These are phyloP conservation scores for Zaprionus taronus DNA, from an alignment of 1,140 invertebrate genomes.

Conservation along the genomic window DNA sequence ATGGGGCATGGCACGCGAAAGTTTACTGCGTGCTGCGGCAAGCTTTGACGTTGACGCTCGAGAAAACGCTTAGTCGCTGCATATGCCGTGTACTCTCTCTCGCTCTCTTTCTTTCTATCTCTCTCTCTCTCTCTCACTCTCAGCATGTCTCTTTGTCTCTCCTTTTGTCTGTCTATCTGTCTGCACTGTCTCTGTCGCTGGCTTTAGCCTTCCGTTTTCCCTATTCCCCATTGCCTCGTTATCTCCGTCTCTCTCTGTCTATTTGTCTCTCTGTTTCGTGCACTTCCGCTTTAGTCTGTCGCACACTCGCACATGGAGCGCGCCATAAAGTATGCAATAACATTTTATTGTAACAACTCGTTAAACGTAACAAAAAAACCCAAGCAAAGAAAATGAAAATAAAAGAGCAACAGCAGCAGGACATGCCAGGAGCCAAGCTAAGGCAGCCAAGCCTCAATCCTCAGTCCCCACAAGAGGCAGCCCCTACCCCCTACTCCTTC, in stretches of 20 bases:
- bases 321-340: slow-evolving; percentile 73
- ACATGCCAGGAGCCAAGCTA: background rate
- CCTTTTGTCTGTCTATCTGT: slow-evolving; percentile 28
- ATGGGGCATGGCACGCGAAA: slow-evolving; percentile 48
- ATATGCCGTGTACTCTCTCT: slow-evolving; percentile 17
- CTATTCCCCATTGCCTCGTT: slow-evolving; percentile 33
- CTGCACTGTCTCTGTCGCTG: background rate
- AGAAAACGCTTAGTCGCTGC: slow-evolving; percentile 36
- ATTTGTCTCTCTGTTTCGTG: slow-evolving; percentile 27
- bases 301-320: slow-evolving; percentile 1
- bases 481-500: background rate
- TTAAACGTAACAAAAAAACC: slow-evolving; percentile 57
- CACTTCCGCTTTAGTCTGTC: slow-evolving; percentile 41
- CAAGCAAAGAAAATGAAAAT: slow-evolving; percentile 19
- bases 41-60: slow-evolving; percentile 41
- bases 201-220: background rate
- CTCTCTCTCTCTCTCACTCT: background rate
- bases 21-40: slow-evolving; percentile 36
- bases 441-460: slow-evolving; percentile 16
- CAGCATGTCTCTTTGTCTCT: background rate
- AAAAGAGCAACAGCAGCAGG: slow-evolving; percentile 1
- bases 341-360: slow-evolving; percentile 78
- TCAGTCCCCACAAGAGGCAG: background rate
- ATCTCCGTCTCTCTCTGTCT: slow-evolving; percentile 10
- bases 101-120: slow-evolving; percentile 24